phyloP scores from a whole-genome alignment of 2,113 vertebrate species.

The Helogale parvula region DNA sequence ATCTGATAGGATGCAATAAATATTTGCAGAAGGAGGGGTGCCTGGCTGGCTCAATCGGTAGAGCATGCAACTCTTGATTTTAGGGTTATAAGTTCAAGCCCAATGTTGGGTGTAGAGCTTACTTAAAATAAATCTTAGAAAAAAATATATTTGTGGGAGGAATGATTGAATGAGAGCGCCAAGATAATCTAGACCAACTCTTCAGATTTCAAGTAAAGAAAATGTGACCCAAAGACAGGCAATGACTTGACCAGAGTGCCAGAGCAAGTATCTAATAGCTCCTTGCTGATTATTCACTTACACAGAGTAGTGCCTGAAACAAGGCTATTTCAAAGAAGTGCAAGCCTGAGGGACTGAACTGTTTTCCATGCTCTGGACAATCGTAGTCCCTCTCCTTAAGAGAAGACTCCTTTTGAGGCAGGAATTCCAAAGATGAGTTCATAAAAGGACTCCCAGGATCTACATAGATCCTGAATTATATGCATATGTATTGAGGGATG shows the following conservation, averaged over 20 bases:
- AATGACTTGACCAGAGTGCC: neutral
- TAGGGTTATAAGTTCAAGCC: neutral
- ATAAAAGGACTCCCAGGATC: neutral
- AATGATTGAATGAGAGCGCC: neutral
- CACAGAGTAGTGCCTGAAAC: neutral
- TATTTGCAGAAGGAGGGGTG: neutral
- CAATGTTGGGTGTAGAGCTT: neutral
- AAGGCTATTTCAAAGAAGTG: neutral
- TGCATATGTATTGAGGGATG: neutral
- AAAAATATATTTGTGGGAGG: neutral
- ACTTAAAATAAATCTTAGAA: neutral
- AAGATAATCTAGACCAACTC: neutral
- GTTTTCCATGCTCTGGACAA: neutral
- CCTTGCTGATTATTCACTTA: neutral
- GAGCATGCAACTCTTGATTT: neutral
- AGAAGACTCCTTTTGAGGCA: neutral
- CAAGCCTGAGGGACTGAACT: neutral
- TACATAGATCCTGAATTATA: neutral
- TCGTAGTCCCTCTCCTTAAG: neutral
- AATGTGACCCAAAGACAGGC: neutral
- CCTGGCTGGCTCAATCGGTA: neutral
- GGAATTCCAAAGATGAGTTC: neutral
- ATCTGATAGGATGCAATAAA: neutral
- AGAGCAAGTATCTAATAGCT: neutral
- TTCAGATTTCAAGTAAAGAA: constrained; percentile 44